Evolutionary conservation across 1,140 invertebrate genomes (phyloP), one percentile per base, ranked within the genome.

Genomic region (Hyles vespertilio): DNA sequence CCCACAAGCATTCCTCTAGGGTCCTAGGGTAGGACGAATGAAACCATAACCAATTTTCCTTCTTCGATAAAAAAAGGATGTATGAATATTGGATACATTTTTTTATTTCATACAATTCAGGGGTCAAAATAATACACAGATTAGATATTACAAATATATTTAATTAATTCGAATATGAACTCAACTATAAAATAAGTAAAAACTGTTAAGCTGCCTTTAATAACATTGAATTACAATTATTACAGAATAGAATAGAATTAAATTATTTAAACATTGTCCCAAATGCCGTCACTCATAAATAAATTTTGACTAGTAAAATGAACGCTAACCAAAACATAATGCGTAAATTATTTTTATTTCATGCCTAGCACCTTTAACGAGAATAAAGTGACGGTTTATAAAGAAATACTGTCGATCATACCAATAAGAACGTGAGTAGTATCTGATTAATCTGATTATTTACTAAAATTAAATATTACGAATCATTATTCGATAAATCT

Each of bases 111-210:
- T 22, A 22, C 22, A 22, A 22, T 22, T 22, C 22, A 22, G 22
- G 22, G 22, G 22, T 22, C 22, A n/a, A 71, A 79, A 72, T 64
- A 69, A 78, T 50, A 82, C 56, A 58, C 68, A 67, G 10, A 51
- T 64, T 61, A 67, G 72, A 79, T 85, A 84, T 86, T 88, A 88
- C 82, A 88, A 88, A 86, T 88, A 86, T 88, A 71, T 79, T 88
- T 85, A 22, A 22, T 22, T 22, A 22, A 85, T 81, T 86, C 69
- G 85, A 84, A 85, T 84, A 81, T 84, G 73, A 83, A 79, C 72
- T 72, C 65, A 85, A 81, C 70, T 82, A 78, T 76, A 77, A 86
- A 83, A 83, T 79, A 84, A 82, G 65, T 68, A 65, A 72, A 70
- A 66, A 79, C 74, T 72, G 73, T 81, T 81, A 87, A 83, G 82